Conservation (phyloP, 2,113 vertebrate species). For the Salvelinus fontinalis region DNA sequence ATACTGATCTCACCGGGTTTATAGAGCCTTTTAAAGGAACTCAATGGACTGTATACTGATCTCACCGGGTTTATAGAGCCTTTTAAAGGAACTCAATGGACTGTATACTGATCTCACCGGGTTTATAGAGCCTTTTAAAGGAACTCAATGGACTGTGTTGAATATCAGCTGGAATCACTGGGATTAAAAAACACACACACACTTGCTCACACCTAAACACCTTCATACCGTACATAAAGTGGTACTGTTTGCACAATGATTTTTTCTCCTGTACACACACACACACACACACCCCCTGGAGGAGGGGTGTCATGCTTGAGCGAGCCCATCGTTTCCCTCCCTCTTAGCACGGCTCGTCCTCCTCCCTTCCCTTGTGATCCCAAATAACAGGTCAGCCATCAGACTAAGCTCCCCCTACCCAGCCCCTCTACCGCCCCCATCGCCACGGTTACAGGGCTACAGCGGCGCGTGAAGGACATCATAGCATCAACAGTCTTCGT, state of each 20-base stretch:
- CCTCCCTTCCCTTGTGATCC: neutral
- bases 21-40: too few species aligned
- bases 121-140: too few species aligned
- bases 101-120: too few species aligned
- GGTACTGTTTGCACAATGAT: too few species aligned
- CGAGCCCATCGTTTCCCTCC: neutral
- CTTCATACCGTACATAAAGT: neutral
- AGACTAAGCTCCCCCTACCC: neutral
- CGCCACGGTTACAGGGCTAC: neutral
- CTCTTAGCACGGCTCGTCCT: neutral
- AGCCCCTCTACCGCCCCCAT: neutral
- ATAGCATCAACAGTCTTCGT: neutral
- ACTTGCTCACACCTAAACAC: neutral
- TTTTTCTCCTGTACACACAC: neutral
- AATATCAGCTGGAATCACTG: too few species aligned
- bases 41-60: too few species aligned
- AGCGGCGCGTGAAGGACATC: neutral
- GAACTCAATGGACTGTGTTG: too few species aligned
- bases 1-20: too few species aligned
- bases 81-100: too few species aligned
- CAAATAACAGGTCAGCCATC: neutral
- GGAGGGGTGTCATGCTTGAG: neutral
- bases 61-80: too few species aligned
- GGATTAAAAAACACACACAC: neutral
- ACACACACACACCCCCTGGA: neutral